Conservation (phyloP, 2,797 vertebrate species). For the Onychomys arenicola region DNA sequence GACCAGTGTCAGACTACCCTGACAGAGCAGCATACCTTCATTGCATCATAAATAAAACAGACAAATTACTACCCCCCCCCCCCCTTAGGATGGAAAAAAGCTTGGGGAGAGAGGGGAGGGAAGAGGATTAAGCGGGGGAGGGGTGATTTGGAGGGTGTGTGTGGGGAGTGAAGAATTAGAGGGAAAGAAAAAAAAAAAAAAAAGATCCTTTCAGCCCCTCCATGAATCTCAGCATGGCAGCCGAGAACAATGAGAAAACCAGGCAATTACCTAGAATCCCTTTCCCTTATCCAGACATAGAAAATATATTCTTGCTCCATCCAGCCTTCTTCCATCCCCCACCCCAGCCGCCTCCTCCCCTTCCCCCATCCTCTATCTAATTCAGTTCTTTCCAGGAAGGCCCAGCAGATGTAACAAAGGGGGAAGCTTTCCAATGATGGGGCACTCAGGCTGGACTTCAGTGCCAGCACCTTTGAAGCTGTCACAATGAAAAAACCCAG, state of each 20-base stretch:
- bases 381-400: slow-evolving; percentile 95
- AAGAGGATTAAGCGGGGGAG: slow-evolving; percentile 74
- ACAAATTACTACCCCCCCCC: slow-evolving; percentile 91
- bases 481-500: slow-evolving; percentile 73
- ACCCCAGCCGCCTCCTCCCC: slow-evolving; percentile 68
- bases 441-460: slow-evolving; percentile 88
- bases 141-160: slow-evolving; percentile 79
- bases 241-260: slow-evolving; percentile 92
- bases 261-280: slow-evolving; percentile 98
- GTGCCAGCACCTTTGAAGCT: slow-evolving; percentile 82
- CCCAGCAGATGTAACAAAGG: slow-evolving; percentile 95
- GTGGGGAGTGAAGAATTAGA: slow-evolving; percentile 85
- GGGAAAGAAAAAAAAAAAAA: slow-evolving; percentile 83
- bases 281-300: slow-evolving; percentile 94
- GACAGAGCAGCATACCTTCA: slow-evolving; percentile 98
- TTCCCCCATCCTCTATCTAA: slow-evolving; percentile 91
- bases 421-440: slow-evolving; percentile 92
- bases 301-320: slow-evolving; percentile 95
- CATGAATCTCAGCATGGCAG: slow-evolving; percentile 91
- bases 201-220: slow-evolving; percentile 88
- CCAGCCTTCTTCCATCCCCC: slow-evolving; percentile 86
- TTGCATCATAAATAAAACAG: slow-evolving; percentile 99
- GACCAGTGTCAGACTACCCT: slow-evolving; percentile 97
- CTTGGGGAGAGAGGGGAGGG: slow-evolving; percentile 84
- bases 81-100: slow-evolving; percentile 87